phyloP scores from a whole-genome alignment of 2,888 invertebrate genomes.

The Drosophila rellima region DNA sequence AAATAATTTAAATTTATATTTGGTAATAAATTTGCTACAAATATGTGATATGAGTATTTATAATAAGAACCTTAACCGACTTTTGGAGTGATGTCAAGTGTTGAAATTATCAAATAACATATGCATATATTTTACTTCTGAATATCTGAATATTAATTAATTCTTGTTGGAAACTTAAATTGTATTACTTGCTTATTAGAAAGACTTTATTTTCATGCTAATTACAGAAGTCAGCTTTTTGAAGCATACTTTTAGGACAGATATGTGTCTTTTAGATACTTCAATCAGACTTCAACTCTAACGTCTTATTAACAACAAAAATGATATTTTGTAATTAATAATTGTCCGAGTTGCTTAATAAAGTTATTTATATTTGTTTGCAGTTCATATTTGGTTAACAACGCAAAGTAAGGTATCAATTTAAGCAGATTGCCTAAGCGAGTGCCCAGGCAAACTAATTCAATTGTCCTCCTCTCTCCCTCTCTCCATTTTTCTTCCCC shows the following conservation, averaged over 20 bases:
- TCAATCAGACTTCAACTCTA: too few species aligned
- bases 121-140: too few species aligned
- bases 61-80: neutral
- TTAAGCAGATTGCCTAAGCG: neutral
- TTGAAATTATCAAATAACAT: neutral
- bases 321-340: neutral
- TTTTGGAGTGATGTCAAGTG: neutral
- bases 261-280: neutral
- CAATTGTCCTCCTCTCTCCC: neutral
- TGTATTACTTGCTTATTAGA: neutral
- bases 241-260: conserved; percentile 52
- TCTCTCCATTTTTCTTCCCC: neutral
- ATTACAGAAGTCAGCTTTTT: neutral
- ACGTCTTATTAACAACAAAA: neutral
- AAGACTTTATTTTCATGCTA: neutral
- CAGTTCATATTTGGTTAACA: neutral
- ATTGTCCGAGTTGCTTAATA: neutral
- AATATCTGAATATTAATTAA: too few species aligned
- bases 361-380: neutral
- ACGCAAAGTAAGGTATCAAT: neutral
- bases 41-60: conserved; percentile 33
- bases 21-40: conserved; percentile 44
- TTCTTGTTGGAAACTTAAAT: neutral
- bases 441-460: conserved; percentile 9
- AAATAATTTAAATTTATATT: conserved; percentile 51